phyloP scores from a whole-genome alignment of 2,113 vertebrate species.

The Pipra filicauda region DNA sequence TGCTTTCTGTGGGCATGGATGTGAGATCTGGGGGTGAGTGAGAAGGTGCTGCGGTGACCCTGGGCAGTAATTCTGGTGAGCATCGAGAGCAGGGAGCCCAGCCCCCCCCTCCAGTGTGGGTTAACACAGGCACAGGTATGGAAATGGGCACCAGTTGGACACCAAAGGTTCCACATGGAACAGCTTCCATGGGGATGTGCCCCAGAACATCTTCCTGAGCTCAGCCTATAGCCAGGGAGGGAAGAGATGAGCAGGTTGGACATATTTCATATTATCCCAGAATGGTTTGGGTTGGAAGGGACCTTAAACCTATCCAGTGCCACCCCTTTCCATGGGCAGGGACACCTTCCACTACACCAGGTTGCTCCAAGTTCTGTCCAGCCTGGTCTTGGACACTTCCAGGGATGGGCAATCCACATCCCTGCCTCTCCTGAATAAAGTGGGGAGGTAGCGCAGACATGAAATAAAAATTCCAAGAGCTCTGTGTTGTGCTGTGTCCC shows the following conservation, averaged over 20 bases:
- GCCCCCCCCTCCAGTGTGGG: rapidly evolving
- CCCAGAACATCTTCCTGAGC: not conserved
- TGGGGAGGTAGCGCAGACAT: rapidly evolving
- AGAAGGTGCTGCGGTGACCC: not conserved
- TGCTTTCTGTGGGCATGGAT: rapidly evolving
- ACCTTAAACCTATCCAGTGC: rapidly evolving
- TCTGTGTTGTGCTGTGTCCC: not conserved
- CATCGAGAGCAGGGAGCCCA: rapidly evolving
- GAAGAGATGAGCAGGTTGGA: not conserved
- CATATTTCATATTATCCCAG: not conserved
- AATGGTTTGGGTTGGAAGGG: rapidly evolving
- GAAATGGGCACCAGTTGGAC: not conserved
- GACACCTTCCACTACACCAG: not conserved
- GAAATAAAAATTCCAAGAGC: not conserved
- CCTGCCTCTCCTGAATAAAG: rapidly evolving
- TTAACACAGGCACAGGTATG: not conserved
- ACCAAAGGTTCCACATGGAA: not conserved
- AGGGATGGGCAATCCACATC: not conserved
- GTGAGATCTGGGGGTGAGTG: not conserved
- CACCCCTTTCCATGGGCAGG: not conserved
- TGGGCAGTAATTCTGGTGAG: rapidly evolving
- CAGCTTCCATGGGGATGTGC: rapidly evolving
- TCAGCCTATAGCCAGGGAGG: not conserved
- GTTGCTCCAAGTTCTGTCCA: not conserved
- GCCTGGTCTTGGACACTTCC: not conserved